Evolutionary conservation across 2,113 vertebrate species (phyloP).

Genomic region (Tetraodon nigroviridis): DNA sequence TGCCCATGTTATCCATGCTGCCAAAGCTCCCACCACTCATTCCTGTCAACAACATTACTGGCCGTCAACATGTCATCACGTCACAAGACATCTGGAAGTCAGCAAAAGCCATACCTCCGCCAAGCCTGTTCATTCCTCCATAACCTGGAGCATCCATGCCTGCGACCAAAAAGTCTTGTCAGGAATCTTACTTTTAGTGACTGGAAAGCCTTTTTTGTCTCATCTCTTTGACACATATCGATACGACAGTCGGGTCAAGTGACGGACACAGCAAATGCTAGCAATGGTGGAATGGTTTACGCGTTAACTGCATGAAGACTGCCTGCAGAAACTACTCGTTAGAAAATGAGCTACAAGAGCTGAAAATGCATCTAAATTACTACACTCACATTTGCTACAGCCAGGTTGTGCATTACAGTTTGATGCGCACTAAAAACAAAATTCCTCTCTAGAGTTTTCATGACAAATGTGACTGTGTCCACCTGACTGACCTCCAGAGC

Average conservation of each 20-base stretch:
- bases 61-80: not conserved
- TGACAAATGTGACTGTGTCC: not conserved
- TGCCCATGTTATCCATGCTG: constrained; percentile 86
- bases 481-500: constrained; percentile 81
- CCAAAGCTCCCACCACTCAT: constrained; percentile 80
- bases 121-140: constrained; percentile 89
- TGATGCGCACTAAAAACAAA: not conserved
- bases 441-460: not conserved
- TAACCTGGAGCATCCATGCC: constrained; percentile 87
- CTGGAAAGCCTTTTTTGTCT: not conserved
- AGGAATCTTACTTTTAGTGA: not conserved
- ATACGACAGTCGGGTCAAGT: constrained; percentile 2
- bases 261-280: constrained; percentile 3
- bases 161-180: constrained; percentile 25
- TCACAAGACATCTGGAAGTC: not conserved
- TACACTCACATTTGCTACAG: not conserved
- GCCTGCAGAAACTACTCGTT: not conserved
- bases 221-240: constrained; percentile 18
- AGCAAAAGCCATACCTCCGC: constrained; percentile 65
- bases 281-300: constrained; percentile 6
- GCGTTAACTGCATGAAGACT: constrained; percentile 1
- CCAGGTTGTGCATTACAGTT: not conserved
- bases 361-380: not conserved
- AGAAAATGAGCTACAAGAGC: not conserved
- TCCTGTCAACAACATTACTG: constrained; percentile 70